These are phyloP conservation scores for Tachina grossa DNA, from an alignment of 2,888 invertebrate species.

Conservation along the genomic window DNA sequence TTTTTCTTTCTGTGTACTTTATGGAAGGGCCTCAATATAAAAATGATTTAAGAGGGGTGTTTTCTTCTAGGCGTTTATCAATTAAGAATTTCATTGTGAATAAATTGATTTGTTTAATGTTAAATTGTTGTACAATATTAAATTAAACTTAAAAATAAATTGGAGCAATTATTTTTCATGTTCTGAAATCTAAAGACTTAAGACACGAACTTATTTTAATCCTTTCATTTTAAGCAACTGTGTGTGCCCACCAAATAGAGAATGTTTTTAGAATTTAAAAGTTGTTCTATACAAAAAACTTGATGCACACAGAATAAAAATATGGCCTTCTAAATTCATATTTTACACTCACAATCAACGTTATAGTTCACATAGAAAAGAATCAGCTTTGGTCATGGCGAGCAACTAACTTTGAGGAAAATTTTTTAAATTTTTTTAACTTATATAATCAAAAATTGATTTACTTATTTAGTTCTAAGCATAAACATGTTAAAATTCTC, in stretches of 20 bases:
- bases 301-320: too few species aligned
- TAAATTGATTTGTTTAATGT: constrained; percentile 69
- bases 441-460: too few species aligned
- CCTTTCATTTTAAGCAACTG: background rate
- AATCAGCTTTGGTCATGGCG: too few species aligned
- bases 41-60: constrained; percentile 48
- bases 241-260: background rate
- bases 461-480: background rate
- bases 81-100: constrained; percentile 56
- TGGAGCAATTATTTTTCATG: constrained; percentile 11
- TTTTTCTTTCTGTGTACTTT: too few species aligned
- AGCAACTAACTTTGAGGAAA: too few species aligned
- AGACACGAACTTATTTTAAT: constrained; percentile 51
- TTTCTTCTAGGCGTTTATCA: constrained; percentile 62
- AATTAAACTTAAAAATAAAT: constrained; percentile 22
- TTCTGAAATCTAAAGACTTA: constrained; percentile 42
- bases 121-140: constrained; percentile 39
- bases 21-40: background rate
- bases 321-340: too few species aligned
- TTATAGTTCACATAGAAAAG: too few species aligned
- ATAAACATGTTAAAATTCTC: background rate
- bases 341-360: too few species aligned
- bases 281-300: background rate
- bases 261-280: background rate
- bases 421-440: too few species aligned